Conservation (phyloP, 2,797 vertebrate genomes). For the Buphagus erythrorhynchus region DNA sequence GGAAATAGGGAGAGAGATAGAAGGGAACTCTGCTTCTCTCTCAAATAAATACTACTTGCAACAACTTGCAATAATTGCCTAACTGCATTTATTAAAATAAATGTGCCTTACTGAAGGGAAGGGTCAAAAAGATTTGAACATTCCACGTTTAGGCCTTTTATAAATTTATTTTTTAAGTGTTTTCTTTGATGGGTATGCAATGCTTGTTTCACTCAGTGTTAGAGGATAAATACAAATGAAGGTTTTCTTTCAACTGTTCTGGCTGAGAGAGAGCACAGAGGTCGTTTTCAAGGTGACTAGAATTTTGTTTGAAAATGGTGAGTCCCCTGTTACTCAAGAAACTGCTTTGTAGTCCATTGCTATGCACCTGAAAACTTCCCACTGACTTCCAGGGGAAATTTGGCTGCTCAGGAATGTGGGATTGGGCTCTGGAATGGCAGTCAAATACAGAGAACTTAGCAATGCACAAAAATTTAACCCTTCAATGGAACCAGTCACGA, state of each 20-base stretch:
- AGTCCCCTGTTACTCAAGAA: constrained; percentile 2
- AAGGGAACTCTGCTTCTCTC: neutral
- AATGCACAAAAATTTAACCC: constrained; percentile 45
- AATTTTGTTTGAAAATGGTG: neutral
- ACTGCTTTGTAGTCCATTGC: constrained; percentile 12
- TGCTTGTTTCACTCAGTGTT: neutral
- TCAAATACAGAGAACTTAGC: neutral
- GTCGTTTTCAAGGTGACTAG: neutral
- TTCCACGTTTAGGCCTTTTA: neutral
- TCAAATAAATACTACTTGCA: neutral
- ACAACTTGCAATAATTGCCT: neutral
- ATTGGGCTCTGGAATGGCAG: constrained; percentile 15
- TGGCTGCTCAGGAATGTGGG: constrained; percentile 32
- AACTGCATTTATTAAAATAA: neutral
- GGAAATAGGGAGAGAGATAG: neutral
- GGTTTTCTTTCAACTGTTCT: constrained; percentile 9
- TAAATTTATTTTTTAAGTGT: neutral
- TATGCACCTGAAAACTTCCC: constrained; percentile 54
- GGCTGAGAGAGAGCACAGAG: neutral
- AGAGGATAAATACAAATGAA: constrained; percentile 30
- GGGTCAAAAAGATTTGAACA: neutral
- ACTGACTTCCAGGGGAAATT: constrained; percentile 55
- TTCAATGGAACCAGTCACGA: neutral
- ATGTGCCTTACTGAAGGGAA: neutral
- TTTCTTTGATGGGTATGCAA: neutral